Evolutionary conservation across 2,888 invertebrate genomes (phyloP), one percentile per base, ranked within the genome.

Genomic region (Cryptosula pallasiana): DNA sequence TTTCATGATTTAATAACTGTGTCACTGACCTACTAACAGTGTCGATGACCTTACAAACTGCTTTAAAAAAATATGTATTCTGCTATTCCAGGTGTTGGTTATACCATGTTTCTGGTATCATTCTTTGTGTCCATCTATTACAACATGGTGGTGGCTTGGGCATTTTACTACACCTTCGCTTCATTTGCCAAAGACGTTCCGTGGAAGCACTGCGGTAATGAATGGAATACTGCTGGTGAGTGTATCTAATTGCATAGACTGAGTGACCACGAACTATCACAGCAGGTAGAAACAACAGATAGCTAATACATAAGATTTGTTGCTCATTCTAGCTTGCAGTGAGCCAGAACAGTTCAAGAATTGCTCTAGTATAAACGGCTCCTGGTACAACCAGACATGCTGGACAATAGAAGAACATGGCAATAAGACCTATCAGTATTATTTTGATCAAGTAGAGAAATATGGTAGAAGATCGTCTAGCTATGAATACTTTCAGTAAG

Each of bases 141-240:
- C 82, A 87, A 87, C 78, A 85, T 88, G 81, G 85, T 88, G 75
- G 84, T 87, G 16, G 87, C 87, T 16, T 88, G 87, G 87, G 84
- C 87, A 1, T 78, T 88, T 54, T 87, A 85, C 80, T 88, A 87
- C 75, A 80, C 88, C 71, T 82, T 86, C 75, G 83, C 85, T 2
- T 86, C 86, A 13, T 83, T 87, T 74, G 81, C 82, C 23, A 77
- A 80, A 25, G 77, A 81, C 20, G 77, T 87, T 34, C 86, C 86
- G 0, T 87, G 87, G 87, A 79, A 79, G 55, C 80, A 81, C 25
- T 87, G 87, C 78, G 84, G 84, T 20, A 82, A 84, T 73, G 78
- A 78, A 72, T 86, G 86, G 86, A 85, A 85, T 75, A 83, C 85
- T 0, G 79, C 78, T 73, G 81, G 85, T 85, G 75, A 75, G 75